Base-by-base conservation (phyloP, 2,113 vertebrate genomes). In the Okapia johnstoni region DNA sequence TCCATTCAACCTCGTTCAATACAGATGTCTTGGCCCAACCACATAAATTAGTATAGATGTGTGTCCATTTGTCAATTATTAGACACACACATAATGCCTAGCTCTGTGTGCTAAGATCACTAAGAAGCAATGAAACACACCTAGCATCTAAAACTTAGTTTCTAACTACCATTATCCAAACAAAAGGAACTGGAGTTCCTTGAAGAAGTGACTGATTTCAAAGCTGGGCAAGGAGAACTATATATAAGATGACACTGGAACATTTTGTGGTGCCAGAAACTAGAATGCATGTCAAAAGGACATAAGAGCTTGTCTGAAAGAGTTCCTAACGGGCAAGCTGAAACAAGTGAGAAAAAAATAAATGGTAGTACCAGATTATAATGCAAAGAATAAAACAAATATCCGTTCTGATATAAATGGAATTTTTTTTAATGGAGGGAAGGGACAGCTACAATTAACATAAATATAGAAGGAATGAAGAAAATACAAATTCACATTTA, bases 401-500 rank as follows among this genome's bases (percentile, higher is more conserved):
- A 88, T 13, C 14, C 80, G 93, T 60, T 19, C 80, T 85, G 46
- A 93, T 17, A 70, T 28, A 88, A 84, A 94, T 0, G 36, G 1
- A 79, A 57, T 54, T 17, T 73, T 55, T 79, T 83, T 84, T 55
- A 52, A 93, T 28, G 25, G 23, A n/a, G 28, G 11, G 33, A 89
- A 73, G 17, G 12, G 19, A 55, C 11, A 93, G 48, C 73, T 93
- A 81, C 28, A 54, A 76, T 87, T 81, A 81, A 93, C 5, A 40
- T 19, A 88, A 85, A 76, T 57, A 77, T 2, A 89, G 48, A 88
- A 96, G 57, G 16, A 93, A 79, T 63, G 43, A 73, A 10, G 30
- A 93, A 95, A 83, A 90, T 48, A n/a, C 6, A 81, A 93, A 93
- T 50, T 81, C 70, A 90, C 46, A 93, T 50, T 55, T n/a, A 87